These are phyloP conservation scores for Phrynocephalus versicolor DNA, from an alignment of 2,113 vertebrate genomes.

Conservation along the genomic window DNA sequence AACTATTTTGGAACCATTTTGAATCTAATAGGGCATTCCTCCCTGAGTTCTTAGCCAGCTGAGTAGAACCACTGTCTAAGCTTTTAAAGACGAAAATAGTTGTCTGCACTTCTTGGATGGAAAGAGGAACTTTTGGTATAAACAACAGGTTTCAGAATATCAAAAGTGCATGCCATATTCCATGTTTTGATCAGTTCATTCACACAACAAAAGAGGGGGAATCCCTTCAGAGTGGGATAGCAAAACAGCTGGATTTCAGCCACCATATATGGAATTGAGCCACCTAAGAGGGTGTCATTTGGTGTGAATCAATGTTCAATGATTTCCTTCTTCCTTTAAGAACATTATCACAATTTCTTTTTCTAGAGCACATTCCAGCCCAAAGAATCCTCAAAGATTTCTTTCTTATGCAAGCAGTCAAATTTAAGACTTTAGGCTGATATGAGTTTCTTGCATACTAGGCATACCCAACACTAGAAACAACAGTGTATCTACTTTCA, in stretches of 20 bases:
- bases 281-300: too few relatives aligned
- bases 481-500: too few relatives aligned
- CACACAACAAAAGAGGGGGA: not conserved
- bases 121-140: not conserved
- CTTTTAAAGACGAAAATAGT: not conserved
- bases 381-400: not conserved
- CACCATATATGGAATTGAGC: not conserved
- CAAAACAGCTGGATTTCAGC: not conserved
- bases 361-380: not conserved
- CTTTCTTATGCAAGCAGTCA: not conserved
- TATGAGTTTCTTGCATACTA: too few relatives aligned
- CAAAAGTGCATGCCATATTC: not conserved
- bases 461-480: too few relatives aligned
- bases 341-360: not conserved
- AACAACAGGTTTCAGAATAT: not conserved
- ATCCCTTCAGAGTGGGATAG: not conserved
- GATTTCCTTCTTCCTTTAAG: not conserved
- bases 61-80: not conserved
- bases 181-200: not conserved
- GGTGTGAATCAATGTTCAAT: not conserved
- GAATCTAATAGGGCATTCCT: too few relatives aligned
- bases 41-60: not conserved
- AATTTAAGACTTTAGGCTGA: not conserved
- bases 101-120: not conserved
- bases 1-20: not conserved